These are phyloP conservation scores for Centruroides sculpturatus DNA, from an alignment of 1,140 invertebrate genomes.

Conservation along the genomic window DNA sequence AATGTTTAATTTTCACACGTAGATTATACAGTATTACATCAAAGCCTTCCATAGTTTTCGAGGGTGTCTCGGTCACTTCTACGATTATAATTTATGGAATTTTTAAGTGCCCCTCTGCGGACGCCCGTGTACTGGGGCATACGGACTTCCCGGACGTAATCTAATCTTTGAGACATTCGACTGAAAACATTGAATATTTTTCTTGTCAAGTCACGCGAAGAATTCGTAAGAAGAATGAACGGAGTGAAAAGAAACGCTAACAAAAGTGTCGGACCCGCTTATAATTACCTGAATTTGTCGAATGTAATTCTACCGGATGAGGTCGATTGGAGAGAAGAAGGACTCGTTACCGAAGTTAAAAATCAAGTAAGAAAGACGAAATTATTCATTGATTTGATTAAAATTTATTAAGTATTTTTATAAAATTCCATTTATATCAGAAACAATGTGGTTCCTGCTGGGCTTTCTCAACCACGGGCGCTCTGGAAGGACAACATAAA, in stretches of 20 bases:
- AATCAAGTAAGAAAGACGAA: constrained; percentile 48
- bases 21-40: no score
- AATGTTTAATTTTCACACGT: no score
- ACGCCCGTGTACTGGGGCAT: no score
- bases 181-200: no score
- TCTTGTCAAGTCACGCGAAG: constrained; percentile 11
- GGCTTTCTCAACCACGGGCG: constrained; percentile 82
- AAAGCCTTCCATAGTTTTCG: no score
- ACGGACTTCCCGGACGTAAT: no score
- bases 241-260: constrained; percentile 7
- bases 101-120: no score
- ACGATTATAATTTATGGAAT: no score
- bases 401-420: neutral
- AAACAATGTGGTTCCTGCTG: constrained; percentile 81
- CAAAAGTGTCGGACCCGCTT: neutral
- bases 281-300: constrained; percentile 53
- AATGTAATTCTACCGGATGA: constrained; percentile 50
- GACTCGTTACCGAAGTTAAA: constrained; percentile 62
- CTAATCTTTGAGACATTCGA: no score
- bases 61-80: no score
- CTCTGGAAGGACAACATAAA: constrained; percentile 91
- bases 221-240: constrained; percentile 19
- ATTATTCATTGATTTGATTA: no score
- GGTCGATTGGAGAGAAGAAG: constrained; percentile 76
- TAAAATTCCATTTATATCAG: constrained; percentile 14